Base-by-base conservation (phyloP, 1,140 invertebrate genomes). In the Aleiodes sp. region DNA sequence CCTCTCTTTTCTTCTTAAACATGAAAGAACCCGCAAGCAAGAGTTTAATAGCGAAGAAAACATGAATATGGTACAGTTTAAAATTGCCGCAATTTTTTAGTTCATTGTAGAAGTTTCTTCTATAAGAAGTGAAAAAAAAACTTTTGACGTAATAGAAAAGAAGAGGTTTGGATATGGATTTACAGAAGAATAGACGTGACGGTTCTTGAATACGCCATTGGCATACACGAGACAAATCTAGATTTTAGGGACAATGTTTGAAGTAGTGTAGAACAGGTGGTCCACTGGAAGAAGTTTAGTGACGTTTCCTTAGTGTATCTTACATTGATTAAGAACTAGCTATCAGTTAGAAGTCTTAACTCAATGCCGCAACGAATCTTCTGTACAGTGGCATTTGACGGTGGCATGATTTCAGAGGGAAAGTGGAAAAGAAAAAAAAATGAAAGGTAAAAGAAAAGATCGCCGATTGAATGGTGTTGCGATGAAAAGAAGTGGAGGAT, bases 161-260 rank as follows among this genome's bases (percentile, higher is more conserved):
- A 39, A 7, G 24, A 24, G 14, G 2, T 14, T 41, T 19, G n/a
- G n/a, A 14, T 35, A 12, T 4, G 9, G 14, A 66, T 10, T 61
- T 8, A 28, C 8, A 12, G 57, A 10, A 52, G 46, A 52, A 21
- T 24, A 24, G n/a, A 8, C 56, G 60, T 71, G 70, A 74, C 74
- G 72, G 43, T 65, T 16, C 65, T 69, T 67, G 72, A 56, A 52
- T 52, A 24, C 21, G 10, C 21, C 46, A 52, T 52, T 35, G 37
- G 59, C 46, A 66, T 74, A 70, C 68, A 14, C n/a, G 28, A 72
- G 66, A 72, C 71, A 73, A 73, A 71, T 73, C 72, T 66, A 72
- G 64, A 52, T 73, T 71, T 71, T 12, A 37, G 16, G 62, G 16
- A 65, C 61, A 73, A 63, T 73, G 74, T 74, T 59, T 43, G 59